A percentile compares a stretch with the other conserved stretches of the same genome.
phyloP scores from a whole-genome alignment of 2,888 invertebrate species.

The Ectemnius continuus region DNA sequence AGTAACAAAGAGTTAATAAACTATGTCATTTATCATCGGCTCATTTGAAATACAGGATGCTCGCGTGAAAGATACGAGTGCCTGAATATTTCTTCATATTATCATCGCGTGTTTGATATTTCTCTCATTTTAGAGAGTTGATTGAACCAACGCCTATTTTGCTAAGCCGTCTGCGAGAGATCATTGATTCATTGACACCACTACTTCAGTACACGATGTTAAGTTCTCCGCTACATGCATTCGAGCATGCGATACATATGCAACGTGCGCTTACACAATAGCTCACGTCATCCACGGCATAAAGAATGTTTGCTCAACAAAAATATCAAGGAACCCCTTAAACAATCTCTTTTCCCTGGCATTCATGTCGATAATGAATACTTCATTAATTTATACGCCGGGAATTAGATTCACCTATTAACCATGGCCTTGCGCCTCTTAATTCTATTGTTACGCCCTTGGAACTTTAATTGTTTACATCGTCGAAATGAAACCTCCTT shows the following conservation, averaged over 20 bases:
- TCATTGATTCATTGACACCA: slow-evolving; percentile 6
- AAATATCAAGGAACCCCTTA: background rate
- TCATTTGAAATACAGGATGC: too few relatives aligned
- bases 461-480: too few relatives aligned
- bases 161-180: background rate
- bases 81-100: background rate
- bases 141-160: background rate
- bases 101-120: background rate
- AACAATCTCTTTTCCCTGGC: background rate
- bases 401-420: too few relatives aligned
- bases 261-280: slow-evolving; percentile 2
- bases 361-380: too few relatives aligned
- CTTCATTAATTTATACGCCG: too few relatives aligned
- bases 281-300: background rate
- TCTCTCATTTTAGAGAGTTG: background rate
- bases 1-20: background rate
- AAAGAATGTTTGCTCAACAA: too few relatives aligned
- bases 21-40: background rate
- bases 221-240: background rate
- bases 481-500: too few relatives aligned
- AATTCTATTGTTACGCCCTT: too few relatives aligned
- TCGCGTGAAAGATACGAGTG: too few relatives aligned
- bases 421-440: too few relatives aligned
- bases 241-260: background rate
- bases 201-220: background rate